Evolutionary conservation across 1,140 invertebrate genomes (phyloP), one percentile per base, ranked within the genome.

Genomic region (Acyrthosiphon pisum): DNA sequence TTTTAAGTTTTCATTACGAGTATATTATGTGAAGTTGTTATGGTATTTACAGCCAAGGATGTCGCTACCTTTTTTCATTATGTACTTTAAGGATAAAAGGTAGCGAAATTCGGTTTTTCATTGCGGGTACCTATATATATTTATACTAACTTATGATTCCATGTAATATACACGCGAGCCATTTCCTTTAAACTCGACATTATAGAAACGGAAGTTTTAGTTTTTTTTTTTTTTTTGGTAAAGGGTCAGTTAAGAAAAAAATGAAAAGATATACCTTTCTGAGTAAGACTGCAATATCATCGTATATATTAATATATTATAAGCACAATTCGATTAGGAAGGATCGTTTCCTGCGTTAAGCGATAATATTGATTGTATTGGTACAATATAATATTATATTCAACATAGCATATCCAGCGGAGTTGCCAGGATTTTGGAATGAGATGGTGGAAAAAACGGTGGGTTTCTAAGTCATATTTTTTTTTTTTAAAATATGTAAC

Each of bases 1-100:
- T 86, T 86, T 46, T 86, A 86, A 86, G 84, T 46, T 86, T 86
- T 86, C 84, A 86, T 86, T 46, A 46, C 44, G 30, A 11, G 41
- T 26, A 46, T 14, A 86, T 86, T 46, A 86, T 86, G 44, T 86
- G 41, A 86, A 46, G 26, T 84, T 86, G 44, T 86, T 86, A n/a
- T 86, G 11, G 26, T 86, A 41, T 86, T 44, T 86, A 86, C 41
- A 26, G 23, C 84, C 41, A 30, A 86, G 84, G 41, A 46, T 46
- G 26, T 86, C 44, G 41, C 30, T n/a, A 44, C 44, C 26, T 86
- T 46, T 50, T 86, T 46, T 86, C 84, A 86, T 86, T 46, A 86
- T 86, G 14, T 46, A 86, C 37, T 84, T 84, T 44, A 84, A 84
- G 23, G 83, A 86, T 30, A 46, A 86, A 86, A 86, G 26, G 44